Base-by-base conservation (phyloP, 2,888 invertebrate species). In the Fragum whitleyi region DNA sequence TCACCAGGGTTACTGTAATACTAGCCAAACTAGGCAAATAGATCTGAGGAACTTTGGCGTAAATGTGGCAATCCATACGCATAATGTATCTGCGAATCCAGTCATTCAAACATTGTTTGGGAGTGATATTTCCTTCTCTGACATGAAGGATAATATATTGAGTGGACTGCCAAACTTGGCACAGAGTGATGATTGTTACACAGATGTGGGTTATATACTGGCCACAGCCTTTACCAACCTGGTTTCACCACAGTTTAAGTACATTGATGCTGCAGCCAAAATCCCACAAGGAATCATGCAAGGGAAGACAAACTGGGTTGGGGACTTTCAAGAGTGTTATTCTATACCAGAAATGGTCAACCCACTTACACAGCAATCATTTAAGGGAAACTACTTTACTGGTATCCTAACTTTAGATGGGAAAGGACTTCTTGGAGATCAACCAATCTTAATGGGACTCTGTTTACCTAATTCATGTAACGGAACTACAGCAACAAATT, bases 381-480 rank as follows among this genome's bases (percentile, higher is more conserved):
- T 82, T 32, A 69, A 68, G n/a, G 78, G 78, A 23, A 53, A 68
- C 28, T 75, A 75, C 59, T 79, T 79, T 26, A 28, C 73, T 9
- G 77, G 69, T 3, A 51, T 26, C 29, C 6, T 85, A 21, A 39
- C 61, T 36, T 7, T 39, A 2, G 77, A 82, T 57, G 77, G 73
- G 23, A 68, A 74, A 68, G 77, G 80, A 26, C 21, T 74, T 19
- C 9, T 69, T 0, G 55, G 53, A 29, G 23, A 57, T 11, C 53
- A 62, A 19, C 75, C 82, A 19, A 11, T 77, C 16, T 21, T 55
- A 0, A 16, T 72, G 19, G 85, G 85, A 5, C 26, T 82, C 2
- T 85, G 85, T 39, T 36, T 85, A 26, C 85, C 85, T 51, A 39
- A 76, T 32, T 73, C 81, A 2, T 85, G 79, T 59, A 61, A 67